Conservation (phyloP, 1,140 invertebrate species). For the Lasioglossum baleicum region DNA sequence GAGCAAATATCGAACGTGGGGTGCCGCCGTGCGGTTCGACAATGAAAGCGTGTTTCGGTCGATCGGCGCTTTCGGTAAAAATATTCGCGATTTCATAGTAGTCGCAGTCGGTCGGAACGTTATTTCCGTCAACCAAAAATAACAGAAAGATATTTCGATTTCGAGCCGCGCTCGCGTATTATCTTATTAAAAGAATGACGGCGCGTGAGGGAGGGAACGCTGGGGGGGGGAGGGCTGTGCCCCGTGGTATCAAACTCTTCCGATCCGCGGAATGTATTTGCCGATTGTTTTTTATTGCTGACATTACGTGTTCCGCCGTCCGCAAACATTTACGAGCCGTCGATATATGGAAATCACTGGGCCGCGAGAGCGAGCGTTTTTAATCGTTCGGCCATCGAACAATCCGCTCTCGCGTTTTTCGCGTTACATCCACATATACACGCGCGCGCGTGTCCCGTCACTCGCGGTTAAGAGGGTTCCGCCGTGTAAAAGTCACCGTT, state of each 20-base stretch:
- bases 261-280: not conserved
- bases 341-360: constrained; percentile 36
- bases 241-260: not conserved
- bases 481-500: constrained; percentile 3
- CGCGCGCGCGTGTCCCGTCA: too few species aligned
- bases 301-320: not conserved
- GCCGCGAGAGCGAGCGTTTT: constrained; percentile 18
- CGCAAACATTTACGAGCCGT: constrained; percentile 12
- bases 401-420: constrained; percentile 31
- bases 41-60: too few species aligned
- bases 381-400: constrained; percentile 23
- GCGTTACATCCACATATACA: not conserved
- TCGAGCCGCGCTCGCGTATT: not conserved
- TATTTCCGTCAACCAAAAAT: not conserved
- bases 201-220: too few species aligned
- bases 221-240: too few species aligned
- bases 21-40: too few species aligned
- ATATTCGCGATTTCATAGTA: too few species aligned
- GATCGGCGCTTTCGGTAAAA: too few species aligned
- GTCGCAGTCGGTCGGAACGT: not conserved
- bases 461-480: constrained; percentile 3
- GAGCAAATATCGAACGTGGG: too few species aligned
- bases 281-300: constrained; percentile 10
- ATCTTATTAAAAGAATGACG: not conserved
- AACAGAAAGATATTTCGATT: not conserved